Evolutionary conservation across 2,888 invertebrate species (phyloP).

Genomic region (Bursaphelenchus okinawaensis): DNA sequence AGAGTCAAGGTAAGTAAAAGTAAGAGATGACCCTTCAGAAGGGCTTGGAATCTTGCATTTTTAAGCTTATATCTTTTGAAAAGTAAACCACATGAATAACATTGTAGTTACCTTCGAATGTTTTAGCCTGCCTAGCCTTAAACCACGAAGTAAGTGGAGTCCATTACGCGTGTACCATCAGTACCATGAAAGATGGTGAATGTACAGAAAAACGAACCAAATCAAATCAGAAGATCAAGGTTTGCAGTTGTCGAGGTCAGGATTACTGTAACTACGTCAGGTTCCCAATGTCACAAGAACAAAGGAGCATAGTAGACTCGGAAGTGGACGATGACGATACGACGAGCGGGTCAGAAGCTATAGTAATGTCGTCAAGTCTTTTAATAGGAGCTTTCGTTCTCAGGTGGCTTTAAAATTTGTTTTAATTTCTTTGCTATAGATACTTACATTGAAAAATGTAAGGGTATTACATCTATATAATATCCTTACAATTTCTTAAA

Average conservation of each 20-base stretch:
- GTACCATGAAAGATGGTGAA: slow-evolving; percentile 26
- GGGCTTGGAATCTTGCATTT: too few species aligned
- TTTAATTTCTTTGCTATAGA: too few species aligned
- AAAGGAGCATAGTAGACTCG: not conserved
- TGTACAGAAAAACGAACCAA: slow-evolving; percentile 35
- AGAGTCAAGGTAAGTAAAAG: too few species aligned
- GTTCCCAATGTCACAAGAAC: slow-evolving; percentile 19
- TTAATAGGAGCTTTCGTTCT: not conserved
- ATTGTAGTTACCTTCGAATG: too few species aligned
- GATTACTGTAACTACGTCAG: slow-evolving; percentile 34
- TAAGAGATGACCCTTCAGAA: too few species aligned
- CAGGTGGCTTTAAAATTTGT: not conserved
- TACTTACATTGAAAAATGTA: too few species aligned
- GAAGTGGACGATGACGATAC: not conserved
- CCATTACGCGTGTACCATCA: slow-evolving; percentile 33
- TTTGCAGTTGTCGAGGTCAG: slow-evolving; percentile 27
- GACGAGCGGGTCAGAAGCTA: not conserved
- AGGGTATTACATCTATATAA: too few species aligned
- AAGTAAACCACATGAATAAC: too few species aligned
- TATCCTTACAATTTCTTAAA: too few species aligned
- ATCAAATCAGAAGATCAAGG: slow-evolving; percentile 26
- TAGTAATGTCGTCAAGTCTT: not conserved
- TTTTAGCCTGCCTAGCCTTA: slow-evolving; percentile 30
- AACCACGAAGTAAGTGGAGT: slow-evolving; percentile 27
- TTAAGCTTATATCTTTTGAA: too few species aligned